Base-by-base conservation (phyloP, 1,140 invertebrate genomes). In the Drosophila persimilis region DNA sequence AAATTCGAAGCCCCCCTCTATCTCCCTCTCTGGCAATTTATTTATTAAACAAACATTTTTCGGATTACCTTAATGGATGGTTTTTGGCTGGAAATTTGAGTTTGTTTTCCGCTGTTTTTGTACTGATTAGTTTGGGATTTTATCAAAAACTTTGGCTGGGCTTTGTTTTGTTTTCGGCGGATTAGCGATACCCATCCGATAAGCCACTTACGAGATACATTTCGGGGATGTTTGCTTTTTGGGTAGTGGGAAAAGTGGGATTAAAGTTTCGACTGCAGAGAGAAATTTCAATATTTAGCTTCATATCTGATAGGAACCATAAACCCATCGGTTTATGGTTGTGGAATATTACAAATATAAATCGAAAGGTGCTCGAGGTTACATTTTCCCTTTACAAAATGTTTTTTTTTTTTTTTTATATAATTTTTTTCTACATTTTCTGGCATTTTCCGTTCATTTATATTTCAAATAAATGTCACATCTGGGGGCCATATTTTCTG, bases 11-110 rank as follows among this genome's bases (percentile, higher is more conserved):
- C 15, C 29, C 1, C 5, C 31, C 17, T 31, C 41, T 4, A 13
- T 31, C 39, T 54, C 41, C 44, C 1, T 24, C 13, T 15, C 53
- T 56, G 44, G 53, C 53, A 60, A 84, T 86, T 86, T 77, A 80
- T 85, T 85, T 86, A 73, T 73, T 77, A 61, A 77, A 86, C 63
- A 80, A 84, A 84, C 69, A 80, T 80, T 85, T 39, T 77, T 73
- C 43, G 46, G 57, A 66, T 85, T 66, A 64, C 54, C 72, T 74
- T 65, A 51, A 74, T 55, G 48, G 48, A 53, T 26, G 47, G 71
- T 39, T 51, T 47, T 15, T 9, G 20, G 31, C 24, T 74, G 71
- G 22, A 17, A 26, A 24, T 64, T 43, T 11, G n/a, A 7, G 20
- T 6, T 17, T 13, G 55, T 41, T 44, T 52, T 17, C 59, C 47